Evolutionary conservation across 2,797 vertebrate genomes (phyloP).

Genomic region (Chrosomus eos): DNA sequence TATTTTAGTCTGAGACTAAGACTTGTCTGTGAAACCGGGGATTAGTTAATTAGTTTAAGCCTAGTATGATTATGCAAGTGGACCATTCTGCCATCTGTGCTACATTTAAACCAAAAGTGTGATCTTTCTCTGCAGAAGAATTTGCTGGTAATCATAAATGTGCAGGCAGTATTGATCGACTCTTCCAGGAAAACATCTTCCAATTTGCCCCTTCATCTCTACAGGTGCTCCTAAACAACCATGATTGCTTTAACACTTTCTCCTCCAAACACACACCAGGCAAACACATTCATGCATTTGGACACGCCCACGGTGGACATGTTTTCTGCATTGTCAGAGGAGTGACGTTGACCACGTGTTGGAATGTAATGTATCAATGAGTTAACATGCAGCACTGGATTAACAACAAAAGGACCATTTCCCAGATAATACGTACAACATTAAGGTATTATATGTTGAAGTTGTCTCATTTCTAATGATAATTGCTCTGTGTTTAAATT

Average conservation of each 20-base stretch:
- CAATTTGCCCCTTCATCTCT: not conserved
- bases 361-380: slow-evolving; percentile 21
- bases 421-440: not conserved
- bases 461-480: not conserved
- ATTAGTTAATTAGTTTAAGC: not conserved
- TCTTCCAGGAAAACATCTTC: not conserved
- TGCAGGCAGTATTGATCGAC: not conserved
- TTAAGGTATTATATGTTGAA: not conserved
- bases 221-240: slow-evolving; percentile 2
- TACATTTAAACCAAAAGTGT: not conserved
- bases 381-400: slow-evolving; percentile 10
- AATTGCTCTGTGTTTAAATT: not conserved
- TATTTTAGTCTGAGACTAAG: too few relatives aligned
- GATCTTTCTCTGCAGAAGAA: not conserved
- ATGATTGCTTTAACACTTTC: slow-evolving; percentile 15
- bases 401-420: not conserved
- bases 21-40: too few relatives aligned
- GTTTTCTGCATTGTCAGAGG: slow-evolving; percentile 49
- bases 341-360: slow-evolving; percentile 46
- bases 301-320: slow-evolving; percentile 30
- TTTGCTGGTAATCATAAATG: not conserved
- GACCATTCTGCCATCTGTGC: not conserved
- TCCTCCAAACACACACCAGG: not conserved
- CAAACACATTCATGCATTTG: slow-evolving; percentile 11
- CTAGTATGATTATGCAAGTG: not conserved